A percentile compares a stretch with the other conserved stretches of the same genome.
Evolutionary conservation across 2,113 vertebrate genomes (phyloP).

Genomic region (Neolamprologus ventralis): DNA sequence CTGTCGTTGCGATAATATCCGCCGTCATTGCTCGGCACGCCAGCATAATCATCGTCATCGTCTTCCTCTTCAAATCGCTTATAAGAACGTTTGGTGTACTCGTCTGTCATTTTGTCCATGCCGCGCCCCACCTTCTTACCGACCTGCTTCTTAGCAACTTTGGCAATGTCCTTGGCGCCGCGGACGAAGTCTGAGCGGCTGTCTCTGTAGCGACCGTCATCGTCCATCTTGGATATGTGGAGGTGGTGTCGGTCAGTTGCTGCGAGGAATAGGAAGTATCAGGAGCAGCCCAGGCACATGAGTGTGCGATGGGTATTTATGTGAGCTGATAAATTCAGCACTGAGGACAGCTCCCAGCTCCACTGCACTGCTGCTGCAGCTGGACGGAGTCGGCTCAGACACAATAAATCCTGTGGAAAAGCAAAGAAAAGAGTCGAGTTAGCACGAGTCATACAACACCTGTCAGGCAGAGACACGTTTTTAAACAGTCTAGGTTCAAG

Average conservation of each 20-base stretch:
- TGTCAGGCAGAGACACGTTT: not conserved
- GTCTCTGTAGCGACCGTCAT: conserved; percentile 80
- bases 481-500: not conserved
- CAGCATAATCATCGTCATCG: conserved; percentile 81
- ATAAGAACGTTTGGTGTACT: conserved; percentile 92
- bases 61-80: conserved; percentile 93
- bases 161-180: conserved; percentile 95
- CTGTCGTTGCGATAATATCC: conserved; percentile 81
- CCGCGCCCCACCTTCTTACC: conserved; percentile 88
- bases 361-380: not conserved
- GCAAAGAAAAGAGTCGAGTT: not conserved
- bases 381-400: not conserved
- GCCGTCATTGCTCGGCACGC: conserved; percentile 56
- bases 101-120: conserved; percentile 83
- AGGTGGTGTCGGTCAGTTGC: conserved; percentile 1
- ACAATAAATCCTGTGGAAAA: conserved; percentile 6
- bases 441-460: not conserved
- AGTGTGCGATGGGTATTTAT: conserved; percentile 26
- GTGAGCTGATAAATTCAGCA: conserved; percentile 36
- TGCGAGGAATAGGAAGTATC: conserved; percentile 36
- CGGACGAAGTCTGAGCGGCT: conserved; percentile 89
- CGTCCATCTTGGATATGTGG: conserved; percentile 76
- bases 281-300: conserved; percentile 54
- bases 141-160: conserved; percentile 91
- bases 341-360: conserved; percentile 39